Base-by-base conservation (phyloP, 2,113 vertebrate species). In the Ahaetulla prasina region DNA sequence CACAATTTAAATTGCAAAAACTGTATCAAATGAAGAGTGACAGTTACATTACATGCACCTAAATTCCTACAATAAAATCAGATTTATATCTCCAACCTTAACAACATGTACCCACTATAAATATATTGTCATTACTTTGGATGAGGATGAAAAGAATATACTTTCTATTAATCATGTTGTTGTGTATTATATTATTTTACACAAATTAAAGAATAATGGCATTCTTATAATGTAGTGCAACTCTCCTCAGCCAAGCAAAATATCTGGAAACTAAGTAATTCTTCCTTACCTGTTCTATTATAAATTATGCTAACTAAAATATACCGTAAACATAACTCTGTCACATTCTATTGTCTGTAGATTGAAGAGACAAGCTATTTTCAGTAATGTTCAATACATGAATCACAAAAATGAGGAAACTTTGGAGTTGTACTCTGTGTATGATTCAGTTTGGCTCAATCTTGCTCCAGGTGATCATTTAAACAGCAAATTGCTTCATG, bases 71-170 rank as follows among this genome's bases (percentile, higher is more conserved):
- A 95, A 93, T 93, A 93, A 95, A 96, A 68, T 39, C 74, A 95
- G 35, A 94, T 95, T 93, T 74, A 89, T 18, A 87, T 18, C 0
- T 0, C 39, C 93, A 95, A 93, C 60, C 52, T 57, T 86, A 93
- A 86, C 49, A 96, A 95, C 94, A 93, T n/a, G 54, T 49, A 93
- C 91, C 95, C 95, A 74, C 92, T 94, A 91, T 92, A 96, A 97
- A 96, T 95, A 95, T 92, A 96, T 95, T 95, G 92, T 94, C 93
- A 96, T 96, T 95, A 95, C 90, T 95, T 91, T 90, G 18, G 74
- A 22, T 90, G 89, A 45, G 86, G 25, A 94, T 93, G 93, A 89
- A 23, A 50, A 30, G 30, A 92, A 96, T 94, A 25, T 39, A 11
- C 35, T 43, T 88, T 88, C 35, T 35, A 55, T 88, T 57, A 39